These are phyloP conservation scores for Cremastinae sp. DNA, from an alignment of 2,888 invertebrate genomes.

Conservation along the genomic window DNA sequence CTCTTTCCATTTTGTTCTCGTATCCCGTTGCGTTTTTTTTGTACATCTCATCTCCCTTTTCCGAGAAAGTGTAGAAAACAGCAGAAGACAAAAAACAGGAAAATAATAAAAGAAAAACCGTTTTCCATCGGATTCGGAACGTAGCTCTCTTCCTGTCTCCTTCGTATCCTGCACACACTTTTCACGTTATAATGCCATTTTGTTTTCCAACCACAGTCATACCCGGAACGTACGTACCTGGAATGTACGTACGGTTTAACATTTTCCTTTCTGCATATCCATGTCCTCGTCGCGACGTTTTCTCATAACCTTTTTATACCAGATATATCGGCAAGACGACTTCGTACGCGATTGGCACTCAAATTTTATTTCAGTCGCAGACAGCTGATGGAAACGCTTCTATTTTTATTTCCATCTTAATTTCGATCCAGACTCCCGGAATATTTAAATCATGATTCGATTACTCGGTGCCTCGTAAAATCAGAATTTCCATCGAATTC, in stretches of 20 bases:
- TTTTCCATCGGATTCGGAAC: constrained; percentile 38
- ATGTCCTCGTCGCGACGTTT: constrained; percentile 16
- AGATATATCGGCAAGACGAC: not conserved
- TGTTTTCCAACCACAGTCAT: constrained; percentile 13
- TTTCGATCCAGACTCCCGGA: not conserved
- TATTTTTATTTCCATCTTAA: not conserved
- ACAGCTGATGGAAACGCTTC: not conserved
- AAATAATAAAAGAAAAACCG: constrained; percentile 22
- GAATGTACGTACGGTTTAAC: too few species aligned
- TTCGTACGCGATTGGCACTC: not conserved
- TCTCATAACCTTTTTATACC: constrained; percentile 8
- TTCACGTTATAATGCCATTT: constrained; percentile 31
- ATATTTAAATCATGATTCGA: not conserved
- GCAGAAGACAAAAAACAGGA: constrained; percentile 30
- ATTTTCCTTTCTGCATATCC: too few species aligned
- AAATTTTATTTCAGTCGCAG: constrained; percentile 2
- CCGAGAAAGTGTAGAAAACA: constrained; percentile 9
- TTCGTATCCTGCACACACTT: constrained; percentile 3
- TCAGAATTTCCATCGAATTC: too few species aligned
- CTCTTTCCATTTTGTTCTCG: too few species aligned
- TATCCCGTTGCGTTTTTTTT: too few species aligned
- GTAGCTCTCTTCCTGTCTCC: constrained; percentile 24
- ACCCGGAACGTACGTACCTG: constrained; percentile 12
- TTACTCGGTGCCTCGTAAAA: too few species aligned
- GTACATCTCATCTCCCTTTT: not conserved